Base-by-base conservation (phyloP, 2,797 vertebrate species). In the Nannoperca australis region DNA sequence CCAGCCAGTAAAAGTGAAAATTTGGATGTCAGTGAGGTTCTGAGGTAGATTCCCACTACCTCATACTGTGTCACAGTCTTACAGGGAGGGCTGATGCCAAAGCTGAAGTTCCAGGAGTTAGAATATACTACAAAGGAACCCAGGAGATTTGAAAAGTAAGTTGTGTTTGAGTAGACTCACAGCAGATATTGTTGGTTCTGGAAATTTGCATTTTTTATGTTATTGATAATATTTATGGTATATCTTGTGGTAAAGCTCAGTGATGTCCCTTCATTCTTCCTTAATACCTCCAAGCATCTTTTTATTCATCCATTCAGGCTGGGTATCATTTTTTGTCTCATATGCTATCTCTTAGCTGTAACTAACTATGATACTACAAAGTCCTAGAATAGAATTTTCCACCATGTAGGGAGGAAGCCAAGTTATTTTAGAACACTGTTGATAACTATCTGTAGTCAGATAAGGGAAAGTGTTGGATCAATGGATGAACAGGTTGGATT, bases 21-120 rank as follows among this genome's bases (percentile, higher is more conserved):
- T 70, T 36, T 83, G 85, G 85, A 85, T 69, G 85, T 76, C 22
- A 60, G 56, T n/a, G 68, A 85, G 76, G 47, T 54, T 67, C 51
- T 72, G 13, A 58, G 38, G 68, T 67, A 53, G 49, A 79, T 65
- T 84, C 75, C 78, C 72, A 82, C 84, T 83, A 81, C 85, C 76
- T 89, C 87, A 89, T 72, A 70, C 61, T 84, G 83, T 84, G 70
- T 88, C 76, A 84, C 54, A 65, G 59, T 70, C 83, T 88, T 73
- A 73, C 55, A 73, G 59, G 27, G 61, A 76, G 59, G 20, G 54
- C 55, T 80, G 45, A 85, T 74, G 87, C 81, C 77, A 86, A 18
- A 32, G 64, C 66, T 83, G 76, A 7, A 66, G 62, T 44, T 68
- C 60, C 36, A 71, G 22, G 38, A 70, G 24, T 81, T 76, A 67